Percentiles rank a stretch among this genome's conserved stretches.
Conservation (phyloP, 2,113 vertebrate species). For the Campylomormyrus numenius region DNA sequence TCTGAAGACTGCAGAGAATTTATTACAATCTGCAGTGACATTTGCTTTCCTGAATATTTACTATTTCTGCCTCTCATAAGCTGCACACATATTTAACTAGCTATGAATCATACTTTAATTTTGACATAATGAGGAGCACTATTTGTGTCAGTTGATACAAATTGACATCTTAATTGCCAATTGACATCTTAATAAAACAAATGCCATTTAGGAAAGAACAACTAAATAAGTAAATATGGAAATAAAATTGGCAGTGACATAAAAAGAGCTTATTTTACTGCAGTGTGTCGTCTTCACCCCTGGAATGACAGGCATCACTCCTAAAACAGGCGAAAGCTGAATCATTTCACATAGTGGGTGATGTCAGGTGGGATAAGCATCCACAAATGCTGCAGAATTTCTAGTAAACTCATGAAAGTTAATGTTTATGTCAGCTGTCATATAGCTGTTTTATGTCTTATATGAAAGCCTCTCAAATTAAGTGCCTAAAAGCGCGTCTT, state of each 20-base stretch:
- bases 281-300: background rate
- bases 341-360: background rate
- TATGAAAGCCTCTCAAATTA: background rate
- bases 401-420: background rate
- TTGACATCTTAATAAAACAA: conserved; percentile 5
- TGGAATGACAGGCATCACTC: background rate
- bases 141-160: background rate
- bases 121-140: background rate
- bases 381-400: background rate
- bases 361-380: background rate
- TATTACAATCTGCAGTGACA: background rate
- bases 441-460: background rate
- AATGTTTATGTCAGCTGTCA: background rate
- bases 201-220: background rate
- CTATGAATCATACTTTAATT: background rate
- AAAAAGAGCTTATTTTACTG: background rate
- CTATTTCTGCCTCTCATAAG: background rate
- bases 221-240: background rate
- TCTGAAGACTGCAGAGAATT: background rate
- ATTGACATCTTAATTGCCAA: background rate
- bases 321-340: background rate
- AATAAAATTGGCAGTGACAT: background rate
- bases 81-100: background rate
- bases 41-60: background rate
- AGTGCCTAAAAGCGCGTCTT: background rate